These are phyloP conservation scores for Centropus bengalensis DNA, from an alignment of 2,113 vertebrate genomes.

Conservation along the genomic window DNA sequence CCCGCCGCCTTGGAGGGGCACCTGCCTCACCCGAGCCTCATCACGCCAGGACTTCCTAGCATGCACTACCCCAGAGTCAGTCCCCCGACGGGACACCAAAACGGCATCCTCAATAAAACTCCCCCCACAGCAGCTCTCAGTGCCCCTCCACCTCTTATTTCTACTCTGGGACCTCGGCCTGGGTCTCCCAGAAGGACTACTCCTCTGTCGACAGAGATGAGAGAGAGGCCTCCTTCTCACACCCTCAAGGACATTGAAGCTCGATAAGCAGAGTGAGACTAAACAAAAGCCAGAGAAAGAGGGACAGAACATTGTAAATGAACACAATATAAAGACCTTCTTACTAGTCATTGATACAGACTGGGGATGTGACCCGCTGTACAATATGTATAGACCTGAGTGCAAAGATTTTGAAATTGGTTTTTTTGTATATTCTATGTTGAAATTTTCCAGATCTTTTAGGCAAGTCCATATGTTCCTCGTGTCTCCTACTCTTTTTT, in stretches of 20 bases:
- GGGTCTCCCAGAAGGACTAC: conserved; percentile 95
- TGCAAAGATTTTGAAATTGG: conserved; percentile 79
- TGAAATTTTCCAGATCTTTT: conserved; percentile 83
- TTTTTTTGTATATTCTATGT: conserved; percentile 83
- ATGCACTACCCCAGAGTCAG: conserved; percentile 96
- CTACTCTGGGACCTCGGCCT: conserved; percentile 88
- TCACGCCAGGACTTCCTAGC: conserved; percentile 90
- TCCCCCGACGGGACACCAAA: conserved; percentile 88
- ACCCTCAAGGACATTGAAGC: conserved; percentile 97
- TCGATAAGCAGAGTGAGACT: conserved; percentile 78
- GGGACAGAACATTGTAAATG: background rate
- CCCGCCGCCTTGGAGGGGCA: conserved; percentile 89
- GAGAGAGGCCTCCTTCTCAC: conserved; percentile 90
- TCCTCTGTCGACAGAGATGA: conserved; percentile 89
- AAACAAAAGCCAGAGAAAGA: background rate
- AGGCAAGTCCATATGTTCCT: conserved; percentile 75
- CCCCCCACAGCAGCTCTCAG: conserved; percentile 93
- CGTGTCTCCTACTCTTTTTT: conserved; percentile 74
- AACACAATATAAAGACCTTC: conserved; percentile 9
- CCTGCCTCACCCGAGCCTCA: conserved; percentile 86
- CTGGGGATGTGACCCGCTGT: conserved; percentile 65
- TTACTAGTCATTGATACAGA: conserved; percentile 49
- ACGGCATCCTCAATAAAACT: conserved; percentile 92
- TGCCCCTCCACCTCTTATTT: conserved; percentile 94
- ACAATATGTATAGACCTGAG: conserved; percentile 78